phyloP scores from a whole-genome alignment of 2,888 invertebrate genomes.

The Polyploca ridens region DNA sequence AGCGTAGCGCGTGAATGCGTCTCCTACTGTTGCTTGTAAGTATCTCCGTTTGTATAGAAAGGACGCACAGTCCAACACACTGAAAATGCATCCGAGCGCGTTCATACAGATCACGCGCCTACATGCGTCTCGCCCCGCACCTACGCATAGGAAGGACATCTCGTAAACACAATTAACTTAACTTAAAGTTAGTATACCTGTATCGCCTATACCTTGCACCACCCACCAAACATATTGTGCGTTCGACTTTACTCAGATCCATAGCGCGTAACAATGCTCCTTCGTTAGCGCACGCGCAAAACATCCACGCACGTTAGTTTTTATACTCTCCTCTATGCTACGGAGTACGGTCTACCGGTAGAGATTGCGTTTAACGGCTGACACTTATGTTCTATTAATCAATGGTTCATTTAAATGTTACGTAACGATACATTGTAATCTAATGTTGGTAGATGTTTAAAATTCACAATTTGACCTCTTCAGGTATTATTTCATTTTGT shows the following conservation, averaged over 20 bases:
- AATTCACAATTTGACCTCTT: background rate
- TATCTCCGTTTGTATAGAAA: too few species aligned
- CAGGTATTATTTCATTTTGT: too few species aligned
- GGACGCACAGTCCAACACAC: too few species aligned
- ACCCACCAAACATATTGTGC: conserved; percentile 39
- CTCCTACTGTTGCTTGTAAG: too few species aligned
- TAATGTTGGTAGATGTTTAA: background rate
- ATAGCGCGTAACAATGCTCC: conserved; percentile 68
- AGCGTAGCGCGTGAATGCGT: too few species aligned
- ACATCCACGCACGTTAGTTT: conserved; percentile 61
- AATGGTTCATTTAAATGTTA: conserved; percentile 38
- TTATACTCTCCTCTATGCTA: conserved; percentile 49
- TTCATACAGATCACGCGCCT: too few species aligned
- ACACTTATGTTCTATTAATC: conserved; percentile 50
- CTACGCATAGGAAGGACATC: too few species aligned
- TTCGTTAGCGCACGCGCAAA: conserved; percentile 71
- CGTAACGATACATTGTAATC: background rate
- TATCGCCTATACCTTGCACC: conserved; percentile 25
- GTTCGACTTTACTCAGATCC: conserved; percentile 68
- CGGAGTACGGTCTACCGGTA: conserved; percentile 26
- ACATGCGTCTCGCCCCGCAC: too few species aligned
- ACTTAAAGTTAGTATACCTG: background rate
- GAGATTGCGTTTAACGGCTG: conserved; percentile 52
- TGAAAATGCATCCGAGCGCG: too few species aligned
- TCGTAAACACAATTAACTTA: too few species aligned